Conservation (phyloP, 2,113 vertebrate species). For the Crocuta crocuta region DNA sequence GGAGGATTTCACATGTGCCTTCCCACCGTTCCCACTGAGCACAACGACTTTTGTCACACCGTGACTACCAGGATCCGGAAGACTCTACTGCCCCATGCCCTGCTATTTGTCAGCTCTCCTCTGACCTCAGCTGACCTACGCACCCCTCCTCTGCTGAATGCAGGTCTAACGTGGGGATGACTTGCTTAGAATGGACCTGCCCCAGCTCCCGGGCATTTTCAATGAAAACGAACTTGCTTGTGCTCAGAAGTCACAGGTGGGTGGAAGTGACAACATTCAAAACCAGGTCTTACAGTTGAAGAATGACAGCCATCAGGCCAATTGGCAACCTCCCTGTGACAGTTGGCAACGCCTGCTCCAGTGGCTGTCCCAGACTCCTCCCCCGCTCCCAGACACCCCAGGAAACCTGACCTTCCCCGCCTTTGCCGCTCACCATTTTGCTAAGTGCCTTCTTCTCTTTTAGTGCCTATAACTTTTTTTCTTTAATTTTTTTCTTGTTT, state of each 20-base stretch:
- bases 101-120: neutral
- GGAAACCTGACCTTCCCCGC: neutral
- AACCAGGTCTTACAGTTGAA: neutral
- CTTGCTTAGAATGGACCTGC: neutral
- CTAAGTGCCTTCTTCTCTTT: neutral
- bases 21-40: too few relatives aligned
- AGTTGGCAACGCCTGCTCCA: neutral
- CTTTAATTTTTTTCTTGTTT: neutral
- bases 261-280: neutral
- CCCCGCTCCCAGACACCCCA: too few relatives aligned
- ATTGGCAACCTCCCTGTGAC: neutral
- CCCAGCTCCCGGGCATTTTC: neutral
- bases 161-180: neutral
- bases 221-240: neutral
- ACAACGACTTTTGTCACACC: accelerated
- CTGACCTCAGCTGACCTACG: neutral
- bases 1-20: neutral
- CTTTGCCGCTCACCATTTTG: neutral
- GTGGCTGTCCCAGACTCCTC: neutral
- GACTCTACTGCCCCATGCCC: neutral
- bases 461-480: neutral
- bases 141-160: neutral
- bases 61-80: neutral
- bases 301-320: neutral
- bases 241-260: neutral